Evolutionary conservation across 2,888 invertebrate species (phyloP).

Genomic region (Cataglyphis livida): DNA sequence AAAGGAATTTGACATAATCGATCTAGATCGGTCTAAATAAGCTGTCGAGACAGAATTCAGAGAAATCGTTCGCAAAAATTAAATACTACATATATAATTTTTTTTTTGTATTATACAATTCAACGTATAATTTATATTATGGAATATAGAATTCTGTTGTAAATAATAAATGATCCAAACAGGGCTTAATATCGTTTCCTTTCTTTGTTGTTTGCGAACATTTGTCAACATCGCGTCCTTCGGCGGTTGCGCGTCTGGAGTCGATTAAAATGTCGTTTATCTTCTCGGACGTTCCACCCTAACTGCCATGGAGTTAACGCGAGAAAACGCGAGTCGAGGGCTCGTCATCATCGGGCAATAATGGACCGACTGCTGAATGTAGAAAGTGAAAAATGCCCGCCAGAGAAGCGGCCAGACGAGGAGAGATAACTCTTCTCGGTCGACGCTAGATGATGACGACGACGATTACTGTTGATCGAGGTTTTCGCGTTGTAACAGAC

Average conservation of each 20-base stretch:
- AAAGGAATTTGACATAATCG: neutral
- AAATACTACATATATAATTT: neutral
- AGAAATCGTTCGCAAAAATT: neutral
- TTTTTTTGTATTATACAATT: neutral
- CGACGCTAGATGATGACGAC: constrained; percentile 6
- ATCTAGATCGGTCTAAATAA: neutral
- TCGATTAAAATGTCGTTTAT: constrained; percentile 77
- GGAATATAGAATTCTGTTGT: constrained; percentile 8
- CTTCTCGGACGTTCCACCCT: constrained; percentile 62
- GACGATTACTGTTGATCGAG: constrained; percentile 11
- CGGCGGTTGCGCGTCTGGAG: constrained; percentile 44
- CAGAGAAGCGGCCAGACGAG: constrained; percentile 14
- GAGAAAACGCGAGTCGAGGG: constrained; percentile 20
- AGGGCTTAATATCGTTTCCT: constrained; percentile 14
- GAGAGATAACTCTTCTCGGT: constrained; percentile 20
- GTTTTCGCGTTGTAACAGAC: constrained; percentile 10
- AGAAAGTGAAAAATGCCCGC: constrained; percentile 37
- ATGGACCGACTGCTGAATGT: constrained; percentile 24
- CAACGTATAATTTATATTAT: neutral
- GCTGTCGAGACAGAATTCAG: neutral
- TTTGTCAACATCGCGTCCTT: constrained; percentile 37
- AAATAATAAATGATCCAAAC: constrained; percentile 26
- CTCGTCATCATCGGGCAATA: constrained; percentile 39
- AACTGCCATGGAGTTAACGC: constrained; percentile 27
- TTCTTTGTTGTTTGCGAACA: constrained; percentile 38